phyloP scores from a whole-genome alignment of 2,113 vertebrate species.

The Procavia capensis region DNA sequence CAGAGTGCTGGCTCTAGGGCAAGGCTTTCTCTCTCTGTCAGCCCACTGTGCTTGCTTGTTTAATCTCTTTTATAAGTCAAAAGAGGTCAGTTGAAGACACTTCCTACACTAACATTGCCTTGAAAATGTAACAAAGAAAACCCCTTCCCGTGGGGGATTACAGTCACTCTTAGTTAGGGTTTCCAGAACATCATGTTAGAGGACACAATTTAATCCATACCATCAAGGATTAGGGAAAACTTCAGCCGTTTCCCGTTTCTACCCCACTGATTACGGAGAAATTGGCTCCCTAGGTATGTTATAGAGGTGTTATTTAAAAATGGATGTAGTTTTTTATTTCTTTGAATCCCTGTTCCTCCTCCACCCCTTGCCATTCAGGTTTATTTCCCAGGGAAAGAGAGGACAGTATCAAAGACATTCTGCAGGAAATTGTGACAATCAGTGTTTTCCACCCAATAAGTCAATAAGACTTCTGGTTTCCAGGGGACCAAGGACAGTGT shows the following conservation, averaged over 20 bases:
- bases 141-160: too few species aligned
- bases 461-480: background rate
- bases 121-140: too few species aligned
- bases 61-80: too few species aligned
- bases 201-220: too few species aligned
- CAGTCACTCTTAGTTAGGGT: too few species aligned
- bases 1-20: too few species aligned
- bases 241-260: background rate
- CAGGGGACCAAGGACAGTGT: background rate
- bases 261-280: background rate
- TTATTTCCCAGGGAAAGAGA: background rate
- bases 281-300: background rate
- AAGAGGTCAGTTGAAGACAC: too few species aligned
- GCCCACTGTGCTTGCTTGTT: too few species aligned
- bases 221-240: background rate
- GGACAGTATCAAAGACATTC: background rate
- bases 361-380: background rate
- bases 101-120: too few species aligned
- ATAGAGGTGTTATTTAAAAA: background rate
- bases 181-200: too few species aligned
- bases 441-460: background rate
- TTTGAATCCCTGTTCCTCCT: background rate
- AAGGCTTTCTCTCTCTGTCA: too few species aligned
- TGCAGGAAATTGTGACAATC: background rate
- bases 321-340: background rate